phyloP scores from a whole-genome alignment of 1,140 invertebrate genomes.

The Sarcophaga bullata region DNA sequence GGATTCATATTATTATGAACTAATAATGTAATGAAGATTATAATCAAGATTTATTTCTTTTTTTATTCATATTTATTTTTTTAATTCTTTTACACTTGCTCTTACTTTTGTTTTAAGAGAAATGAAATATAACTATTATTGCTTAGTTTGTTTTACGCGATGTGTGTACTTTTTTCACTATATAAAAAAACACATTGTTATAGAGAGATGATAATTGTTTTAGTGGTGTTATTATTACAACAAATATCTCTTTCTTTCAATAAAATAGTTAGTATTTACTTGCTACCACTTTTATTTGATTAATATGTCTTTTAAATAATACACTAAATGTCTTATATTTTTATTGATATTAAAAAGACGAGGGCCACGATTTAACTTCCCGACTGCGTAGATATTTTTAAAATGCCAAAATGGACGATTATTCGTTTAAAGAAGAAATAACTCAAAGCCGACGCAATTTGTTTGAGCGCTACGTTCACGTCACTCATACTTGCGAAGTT shows the following conservation, averaged over 20 bases:
- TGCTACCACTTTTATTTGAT: slow-evolving; percentile 1
- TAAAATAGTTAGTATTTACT: neutral
- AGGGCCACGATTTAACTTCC: slow-evolving; percentile 14
- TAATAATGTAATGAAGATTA: neutral
- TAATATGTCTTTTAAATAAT: neutral
- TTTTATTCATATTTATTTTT: neutral
- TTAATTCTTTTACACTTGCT: neutral
- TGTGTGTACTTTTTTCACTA: neutral
- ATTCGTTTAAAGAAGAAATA: neutral
- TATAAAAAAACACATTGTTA: slow-evolving; percentile 7
- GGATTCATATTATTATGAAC: slow-evolving; percentile 3
- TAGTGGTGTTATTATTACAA: neutral
- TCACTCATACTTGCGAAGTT: no score
- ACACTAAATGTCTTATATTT: neutral
- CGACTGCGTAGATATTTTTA: slow-evolving; percentile 45
- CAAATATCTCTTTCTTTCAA: neutral
- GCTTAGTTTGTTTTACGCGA: neutral
- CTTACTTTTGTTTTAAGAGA: neutral
- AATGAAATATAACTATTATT: neutral
- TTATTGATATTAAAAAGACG: neutral
- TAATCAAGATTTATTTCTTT: no score
- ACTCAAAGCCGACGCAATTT: no score
- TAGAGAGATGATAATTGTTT: neutral
- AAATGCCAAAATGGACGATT: slow-evolving; percentile 41
- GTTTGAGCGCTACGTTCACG: no score